Evolutionary conservation across 2,888 invertebrate genomes (phyloP).

Genomic region (Troides helena): DNA sequence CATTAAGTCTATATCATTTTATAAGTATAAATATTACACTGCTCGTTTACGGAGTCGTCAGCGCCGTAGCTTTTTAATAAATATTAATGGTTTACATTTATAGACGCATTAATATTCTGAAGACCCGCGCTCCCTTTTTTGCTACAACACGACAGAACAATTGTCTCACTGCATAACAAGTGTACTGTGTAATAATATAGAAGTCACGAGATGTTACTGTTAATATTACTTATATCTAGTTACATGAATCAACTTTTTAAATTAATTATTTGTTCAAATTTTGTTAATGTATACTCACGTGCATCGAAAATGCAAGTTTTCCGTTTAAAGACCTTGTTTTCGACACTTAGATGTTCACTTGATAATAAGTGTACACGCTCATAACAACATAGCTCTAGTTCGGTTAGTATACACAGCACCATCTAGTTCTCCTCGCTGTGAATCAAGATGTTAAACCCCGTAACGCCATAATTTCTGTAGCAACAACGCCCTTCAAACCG

Average conservation of each 20-base stretch:
- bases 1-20: too few relatives aligned
- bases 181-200: neutral
- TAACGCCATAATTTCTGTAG: too few relatives aligned
- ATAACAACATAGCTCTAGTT: too few relatives aligned
- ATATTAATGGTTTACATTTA: conserved; percentile 8
- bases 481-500: too few relatives aligned
- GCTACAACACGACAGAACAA: neutral
- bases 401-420: too few relatives aligned
- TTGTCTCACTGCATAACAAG: neutral
- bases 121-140: conserved; percentile 5
- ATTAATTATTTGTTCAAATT: neutral
- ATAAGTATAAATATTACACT: neutral
- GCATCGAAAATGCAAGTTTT: too few relatives aligned
- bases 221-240: neutral
- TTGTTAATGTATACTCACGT: neutral
- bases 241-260: neutral
- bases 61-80: neutral
- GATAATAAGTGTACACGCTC: too few relatives aligned
- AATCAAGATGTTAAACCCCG: too few relatives aligned
- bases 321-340: too few relatives aligned
- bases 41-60: neutral
- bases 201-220: neutral
- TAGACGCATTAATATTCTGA: conserved; percentile 10
- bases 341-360: too few relatives aligned
- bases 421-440: too few relatives aligned